These are phyloP conservation scores for Cephalotes varians DNA, from an alignment of 2,888 invertebrate genomes.

Conservation along the genomic window DNA sequence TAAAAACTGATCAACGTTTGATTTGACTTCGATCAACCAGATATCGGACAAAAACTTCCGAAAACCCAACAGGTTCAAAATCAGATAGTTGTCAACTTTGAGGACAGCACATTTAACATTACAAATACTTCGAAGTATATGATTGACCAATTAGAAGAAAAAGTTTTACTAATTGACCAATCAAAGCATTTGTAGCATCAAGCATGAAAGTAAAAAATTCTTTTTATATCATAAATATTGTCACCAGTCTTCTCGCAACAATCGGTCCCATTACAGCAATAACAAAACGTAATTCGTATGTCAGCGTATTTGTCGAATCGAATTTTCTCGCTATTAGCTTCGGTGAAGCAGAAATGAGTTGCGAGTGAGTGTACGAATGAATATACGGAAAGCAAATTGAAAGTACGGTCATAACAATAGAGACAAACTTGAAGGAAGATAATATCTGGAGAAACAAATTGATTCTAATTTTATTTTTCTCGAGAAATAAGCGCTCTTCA, in stretches of 20 bases:
- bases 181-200: too few species aligned
- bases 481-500: neutral
- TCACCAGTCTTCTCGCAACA: slow-evolving; percentile 19
- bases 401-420: neutral
- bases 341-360: neutral
- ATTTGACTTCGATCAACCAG: too few species aligned
- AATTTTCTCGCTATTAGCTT: neutral
- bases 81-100: too few species aligned
- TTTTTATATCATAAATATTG: too few species aligned
- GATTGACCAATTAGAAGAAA: too few species aligned
- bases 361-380: neutral
- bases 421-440: neutral
- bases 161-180: too few species aligned
- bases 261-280: slow-evolving; percentile 23
- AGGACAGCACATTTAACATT: too few species aligned
- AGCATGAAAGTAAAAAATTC: too few species aligned
- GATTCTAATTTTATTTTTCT: neutral
- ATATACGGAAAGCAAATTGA: neutral
- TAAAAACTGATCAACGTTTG: too few species aligned
- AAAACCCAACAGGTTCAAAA: too few species aligned
- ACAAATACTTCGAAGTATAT: too few species aligned
- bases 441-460: neutral
- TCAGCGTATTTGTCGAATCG: slow-evolving; percentile 14
- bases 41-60: too few species aligned
- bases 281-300: slow-evolving; percentile 19